phyloP scores from a whole-genome alignment of 2,888 invertebrate species.

The Cryptocephalus moraei region DNA sequence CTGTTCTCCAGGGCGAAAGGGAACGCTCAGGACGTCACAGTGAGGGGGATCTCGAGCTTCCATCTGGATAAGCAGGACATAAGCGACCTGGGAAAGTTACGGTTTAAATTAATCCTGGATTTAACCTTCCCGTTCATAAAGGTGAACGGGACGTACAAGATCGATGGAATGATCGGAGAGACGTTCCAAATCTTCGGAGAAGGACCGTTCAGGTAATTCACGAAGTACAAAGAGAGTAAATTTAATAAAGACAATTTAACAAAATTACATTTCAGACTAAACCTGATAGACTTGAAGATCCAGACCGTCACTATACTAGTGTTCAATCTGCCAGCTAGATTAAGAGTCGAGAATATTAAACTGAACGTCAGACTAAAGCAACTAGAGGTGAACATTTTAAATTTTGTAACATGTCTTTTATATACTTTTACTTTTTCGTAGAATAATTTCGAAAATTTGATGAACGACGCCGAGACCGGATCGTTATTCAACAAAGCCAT shows the following conservation, averaged over 20 bases:
- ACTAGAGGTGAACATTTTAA: constrained; percentile 23
- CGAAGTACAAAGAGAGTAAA: too few relatives aligned
- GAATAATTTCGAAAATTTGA: constrained; percentile 35
- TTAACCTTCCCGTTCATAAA: constrained; percentile 33
- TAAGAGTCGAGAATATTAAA: constrained; percentile 24
- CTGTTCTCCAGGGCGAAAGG: constrained; percentile 27
- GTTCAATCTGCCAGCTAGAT: constrained; percentile 21
- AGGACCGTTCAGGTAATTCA: constrained; percentile 35
- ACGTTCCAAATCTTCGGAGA: constrained; percentile 31
- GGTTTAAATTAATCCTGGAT: constrained; percentile 30
- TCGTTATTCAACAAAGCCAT: constrained; percentile 35
- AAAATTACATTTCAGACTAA: constrained; percentile 24
- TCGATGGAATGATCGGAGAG: constrained; percentile 32
- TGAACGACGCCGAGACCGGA: constrained; percentile 32
- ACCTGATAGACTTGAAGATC: constrained; percentile 29
- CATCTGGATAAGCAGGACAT: constrained; percentile 31
- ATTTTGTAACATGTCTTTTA: not conserved
- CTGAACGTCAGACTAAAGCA: constrained; percentile 29
- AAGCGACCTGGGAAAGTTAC: constrained; percentile 26
- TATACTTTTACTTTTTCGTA: constrained; percentile 17
- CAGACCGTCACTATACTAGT: constrained; percentile 27
- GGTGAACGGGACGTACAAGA: constrained; percentile 32
- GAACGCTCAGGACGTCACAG: constrained; percentile 30
- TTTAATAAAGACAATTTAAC: not conserved
- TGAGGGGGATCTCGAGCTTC: constrained; percentile 34